Conservation (phyloP, 2,113 vertebrate species). For the Silurus meridionalis region DNA sequence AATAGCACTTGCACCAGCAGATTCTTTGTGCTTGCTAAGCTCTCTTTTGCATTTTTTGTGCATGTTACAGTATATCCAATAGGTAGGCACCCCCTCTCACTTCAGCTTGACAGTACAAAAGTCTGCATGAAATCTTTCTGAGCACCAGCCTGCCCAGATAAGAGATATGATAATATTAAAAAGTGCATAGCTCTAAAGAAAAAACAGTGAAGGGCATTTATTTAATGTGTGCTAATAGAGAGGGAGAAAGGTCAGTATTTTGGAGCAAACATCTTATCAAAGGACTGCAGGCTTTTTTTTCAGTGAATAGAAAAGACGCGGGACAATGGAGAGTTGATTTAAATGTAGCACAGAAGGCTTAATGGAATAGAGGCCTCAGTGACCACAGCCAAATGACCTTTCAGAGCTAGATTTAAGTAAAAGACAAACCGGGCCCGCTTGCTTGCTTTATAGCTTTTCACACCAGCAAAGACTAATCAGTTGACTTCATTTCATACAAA, state of each 20-base stretch:
- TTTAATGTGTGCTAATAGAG: not conserved
- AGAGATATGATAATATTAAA: not conserved
- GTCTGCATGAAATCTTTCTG: not conserved
- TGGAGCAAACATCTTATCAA: slow-evolving; percentile 51
- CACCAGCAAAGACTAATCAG: not conserved
- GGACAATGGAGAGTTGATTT: slow-evolving; percentile 23
- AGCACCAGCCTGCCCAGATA: not conserved
- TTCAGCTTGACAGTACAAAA: not conserved
- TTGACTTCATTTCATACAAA: not conserved
- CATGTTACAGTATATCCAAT: not conserved
- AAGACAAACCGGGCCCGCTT: not conserved
- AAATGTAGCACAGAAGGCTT: not conserved
- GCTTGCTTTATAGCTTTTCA: not conserved
- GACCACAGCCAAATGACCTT: slow-evolving; percentile 14
- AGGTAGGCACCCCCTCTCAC: not conserved
- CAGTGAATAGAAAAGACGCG: slow-evolving; percentile 43
- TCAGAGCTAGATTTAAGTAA: not conserved
- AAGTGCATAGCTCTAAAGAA: not conserved
- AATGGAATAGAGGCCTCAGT: not conserved
- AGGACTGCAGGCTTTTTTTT: slow-evolving; percentile 21
- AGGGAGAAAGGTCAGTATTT: slow-evolving; percentile 2
- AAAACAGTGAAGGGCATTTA: not conserved
- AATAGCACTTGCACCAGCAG: slow-evolving; percentile 55
- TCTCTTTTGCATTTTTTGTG: not conserved
- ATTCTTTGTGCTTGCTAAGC: slow-evolving; percentile 69